Evolutionary conservation across 1,140 invertebrate species (phyloP).

Genomic region (Cepaea nemoralis): DNA sequence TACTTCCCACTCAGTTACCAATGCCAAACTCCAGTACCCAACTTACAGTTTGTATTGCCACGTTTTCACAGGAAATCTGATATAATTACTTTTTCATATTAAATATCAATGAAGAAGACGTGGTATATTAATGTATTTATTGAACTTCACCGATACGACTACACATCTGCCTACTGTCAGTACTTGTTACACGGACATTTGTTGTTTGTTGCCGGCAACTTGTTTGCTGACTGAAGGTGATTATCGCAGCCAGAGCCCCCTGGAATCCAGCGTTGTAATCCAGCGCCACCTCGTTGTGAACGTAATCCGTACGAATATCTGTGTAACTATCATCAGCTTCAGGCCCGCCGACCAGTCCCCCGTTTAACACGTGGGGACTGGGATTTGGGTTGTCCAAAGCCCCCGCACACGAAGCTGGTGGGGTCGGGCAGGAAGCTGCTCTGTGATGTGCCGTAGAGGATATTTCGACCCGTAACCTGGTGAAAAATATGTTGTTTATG

Average conservation of each 20-base stretch:
- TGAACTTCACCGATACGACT: no score
- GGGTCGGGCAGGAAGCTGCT: constrained; percentile 43
- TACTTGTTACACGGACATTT: not conserved
- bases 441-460: constrained; percentile 71
- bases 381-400: constrained; percentile 42
- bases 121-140: no score
- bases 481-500: no score
- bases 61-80: no score
- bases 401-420: no score
- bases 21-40: no score
- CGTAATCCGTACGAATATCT: constrained; percentile 66
- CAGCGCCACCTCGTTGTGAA: constrained; percentile 69
- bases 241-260: constrained; percentile 55
- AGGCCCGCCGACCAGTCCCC: constrained; percentile 73
- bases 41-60: no score
- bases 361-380: constrained; percentile 68
- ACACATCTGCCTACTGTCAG: not conserved
- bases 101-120: no score
- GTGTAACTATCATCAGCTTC: constrained; percentile 63
- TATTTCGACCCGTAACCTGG: constrained; percentile 77
- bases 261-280: constrained; percentile 73
- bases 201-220: not conserved
- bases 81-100: no score
- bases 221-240: not conserved
- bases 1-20: no score